A percentile compares a stretch with the other conserved stretches of the same genome.
These are phyloP conservation scores for Dendrolimus kikuchii DNA, from an alignment of 1,140 invertebrate species.

Conservation along the genomic window DNA sequence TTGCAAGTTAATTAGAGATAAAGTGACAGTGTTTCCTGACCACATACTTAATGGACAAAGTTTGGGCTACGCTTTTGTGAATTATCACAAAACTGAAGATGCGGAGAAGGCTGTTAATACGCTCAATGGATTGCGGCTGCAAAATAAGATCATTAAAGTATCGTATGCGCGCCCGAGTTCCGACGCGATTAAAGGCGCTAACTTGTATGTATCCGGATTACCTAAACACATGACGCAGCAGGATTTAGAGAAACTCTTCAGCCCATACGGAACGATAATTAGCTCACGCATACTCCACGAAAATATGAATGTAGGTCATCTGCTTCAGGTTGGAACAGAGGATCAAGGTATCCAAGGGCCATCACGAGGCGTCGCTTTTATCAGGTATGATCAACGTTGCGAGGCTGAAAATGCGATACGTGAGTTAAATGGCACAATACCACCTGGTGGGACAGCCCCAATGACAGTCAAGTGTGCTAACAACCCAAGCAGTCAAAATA, in stretches of 20 bases:
- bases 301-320: slow-evolving; percentile 80
- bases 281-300: slow-evolving; percentile 91
- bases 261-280: slow-evolving; percentile 87
- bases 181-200: slow-evolving; percentile 92
- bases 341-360: slow-evolving; percentile 65
- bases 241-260: slow-evolving; percentile 88
- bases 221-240: slow-evolving; percentile 90
- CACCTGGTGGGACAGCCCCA: slow-evolving; percentile 73
- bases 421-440: slow-evolving; percentile 75
- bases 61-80: slow-evolving; percentile 92
- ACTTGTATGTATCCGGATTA: slow-evolving; percentile 90
- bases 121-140: slow-evolving; percentile 87
- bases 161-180: slow-evolving; percentile 91
- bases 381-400: slow-evolving; percentile 75
- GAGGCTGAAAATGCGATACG: slow-evolving; percentile 76
- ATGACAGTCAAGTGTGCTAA: slow-evolving; percentile 77
- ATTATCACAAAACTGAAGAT: slow-evolving; percentile 87
- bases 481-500: slow-evolving; percentile 76
- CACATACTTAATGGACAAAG: slow-evolving; percentile 82
- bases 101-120: slow-evolving; percentile 90
- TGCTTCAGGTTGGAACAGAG: slow-evolving; percentile 59
- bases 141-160: slow-evolving; percentile 95
- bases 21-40: slow-evolving; percentile 81
- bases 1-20: slow-evolving; percentile 93
- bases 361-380: slow-evolving; percentile 76